Conservation (phyloP, 1,140 invertebrate genomes). For the Atta colombica region DNA sequence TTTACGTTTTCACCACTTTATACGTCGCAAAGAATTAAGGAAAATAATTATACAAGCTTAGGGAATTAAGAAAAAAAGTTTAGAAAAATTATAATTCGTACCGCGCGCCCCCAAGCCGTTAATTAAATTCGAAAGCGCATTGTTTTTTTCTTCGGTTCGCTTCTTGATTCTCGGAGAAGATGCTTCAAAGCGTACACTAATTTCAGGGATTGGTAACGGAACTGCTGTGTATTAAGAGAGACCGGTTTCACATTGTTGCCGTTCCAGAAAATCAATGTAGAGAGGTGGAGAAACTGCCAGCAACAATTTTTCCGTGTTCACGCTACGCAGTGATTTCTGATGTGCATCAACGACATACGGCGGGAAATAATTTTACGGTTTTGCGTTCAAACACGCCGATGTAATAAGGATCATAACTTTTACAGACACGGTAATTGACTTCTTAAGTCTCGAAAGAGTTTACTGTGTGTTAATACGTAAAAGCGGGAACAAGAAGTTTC, state of each 20-base stretch:
- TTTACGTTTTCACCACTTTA: background rate
- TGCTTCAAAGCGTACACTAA: slow-evolving; percentile 57
- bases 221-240: slow-evolving; percentile 43
- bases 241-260: slow-evolving; percentile 63
- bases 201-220: slow-evolving; percentile 60
- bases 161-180: slow-evolving; percentile 49
- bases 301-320: slow-evolving; percentile 60
- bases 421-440: slow-evolving; percentile 53
- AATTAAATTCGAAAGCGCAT: slow-evolving; percentile 61
- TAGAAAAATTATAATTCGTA: slow-evolving; percentile 7
- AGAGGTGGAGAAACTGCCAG: slow-evolving; percentile 45
- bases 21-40: background rate
- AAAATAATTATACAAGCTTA: too few relatives aligned
- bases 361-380: slow-evolving; percentile 62
- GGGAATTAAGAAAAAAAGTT: background rate
- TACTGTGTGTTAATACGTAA: slow-evolving; percentile 37
- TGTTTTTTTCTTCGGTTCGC: slow-evolving; percentile 43
- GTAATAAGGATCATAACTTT: slow-evolving; percentile 57
- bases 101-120: background rate
- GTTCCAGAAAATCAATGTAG: slow-evolving; percentile 61
- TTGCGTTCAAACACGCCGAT: slow-evolving; percentile 48
- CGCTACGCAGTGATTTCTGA: slow-evolving; percentile 49
- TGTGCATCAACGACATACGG: slow-evolving; percentile 60
- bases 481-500: slow-evolving; percentile 12
- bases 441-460: slow-evolving; percentile 34